phyloP scores from a whole-genome alignment of 2,113 vertebrate genomes.

The Agapornis roseicollis region DNA sequence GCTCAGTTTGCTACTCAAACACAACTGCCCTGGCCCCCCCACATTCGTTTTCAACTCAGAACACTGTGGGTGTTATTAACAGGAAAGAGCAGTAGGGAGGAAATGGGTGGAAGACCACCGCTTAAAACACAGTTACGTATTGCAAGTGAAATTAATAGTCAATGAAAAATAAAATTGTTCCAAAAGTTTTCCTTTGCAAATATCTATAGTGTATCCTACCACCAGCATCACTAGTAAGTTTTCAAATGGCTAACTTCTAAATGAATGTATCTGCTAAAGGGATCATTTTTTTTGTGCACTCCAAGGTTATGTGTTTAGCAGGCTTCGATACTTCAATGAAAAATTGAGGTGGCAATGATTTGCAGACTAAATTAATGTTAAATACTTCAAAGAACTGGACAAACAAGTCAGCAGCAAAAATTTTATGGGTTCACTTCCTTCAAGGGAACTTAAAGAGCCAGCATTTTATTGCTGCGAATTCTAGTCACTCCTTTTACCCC shows the following conservation, averaged over 20 bases:
- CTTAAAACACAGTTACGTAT: not conserved
- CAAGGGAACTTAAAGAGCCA: slow-evolving; percentile 72
- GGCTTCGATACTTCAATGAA: slow-evolving; percentile 67
- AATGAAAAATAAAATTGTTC: not conserved
- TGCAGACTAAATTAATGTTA: slow-evolving; percentile 75
- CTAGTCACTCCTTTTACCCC: slow-evolving; percentile 76
- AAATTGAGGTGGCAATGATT: slow-evolving; percentile 73
- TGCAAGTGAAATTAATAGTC: not conserved
- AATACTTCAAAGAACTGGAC: slow-evolving; percentile 78
- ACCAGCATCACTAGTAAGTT: not conserved
- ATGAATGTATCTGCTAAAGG: slow-evolving; percentile 50
- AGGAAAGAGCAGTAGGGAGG: not conserved
- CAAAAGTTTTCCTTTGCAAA: not conserved
- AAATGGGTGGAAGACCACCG: not conserved
- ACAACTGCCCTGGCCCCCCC: not conserved
- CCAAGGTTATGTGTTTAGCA: slow-evolving; percentile 60
- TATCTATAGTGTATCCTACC: not conserved
- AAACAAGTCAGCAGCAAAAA: slow-evolving; percentile 76
- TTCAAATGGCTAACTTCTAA: slow-evolving; percentile 26
- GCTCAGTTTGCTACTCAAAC: not conserved
- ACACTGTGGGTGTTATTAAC: not conserved
- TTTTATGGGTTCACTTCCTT: slow-evolving; percentile 79
- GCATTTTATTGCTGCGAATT: slow-evolving; percentile 81
- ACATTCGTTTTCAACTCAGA: not conserved
- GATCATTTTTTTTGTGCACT: not conserved